Evolutionary conservation across 2,888 invertebrate genomes (phyloP).

Genomic region (Tetranychus truncatus): DNA sequence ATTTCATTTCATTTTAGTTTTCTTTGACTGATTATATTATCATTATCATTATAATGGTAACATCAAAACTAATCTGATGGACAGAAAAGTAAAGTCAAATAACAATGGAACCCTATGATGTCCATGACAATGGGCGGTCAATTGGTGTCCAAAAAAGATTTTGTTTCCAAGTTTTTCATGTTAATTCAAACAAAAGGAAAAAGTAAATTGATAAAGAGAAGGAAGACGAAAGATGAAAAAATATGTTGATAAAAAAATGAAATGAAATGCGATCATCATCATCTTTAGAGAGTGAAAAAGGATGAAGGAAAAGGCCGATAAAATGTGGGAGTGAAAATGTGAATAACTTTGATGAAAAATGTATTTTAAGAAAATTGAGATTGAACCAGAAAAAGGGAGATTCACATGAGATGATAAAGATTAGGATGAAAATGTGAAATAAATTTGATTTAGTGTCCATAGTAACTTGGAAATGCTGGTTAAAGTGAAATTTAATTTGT

Average conservation of each 20-base stretch:
- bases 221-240: neutral
- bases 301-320: neutral
- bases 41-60: neutral
- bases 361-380: too few species aligned
- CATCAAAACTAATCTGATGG: neutral
- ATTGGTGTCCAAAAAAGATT: neutral
- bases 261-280: neutral
- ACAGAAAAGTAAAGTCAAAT: neutral
- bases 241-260: neutral
- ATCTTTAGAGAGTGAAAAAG: neutral
- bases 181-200: neutral
- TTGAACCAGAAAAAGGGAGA: too few species aligned
- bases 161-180: neutral
- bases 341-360: too few species aligned
- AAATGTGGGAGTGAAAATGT: too few species aligned
- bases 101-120: neutral
- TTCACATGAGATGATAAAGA: too few species aligned
- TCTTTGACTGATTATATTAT: neutral
- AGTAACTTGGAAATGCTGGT: too few species aligned
- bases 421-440: too few species aligned
- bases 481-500: too few species aligned
- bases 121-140: neutral
- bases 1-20: neutral
- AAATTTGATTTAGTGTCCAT: too few species aligned
- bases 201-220: neutral